Conservation (phyloP, 2,113 vertebrate species). For the Rynchops niger region DNA sequence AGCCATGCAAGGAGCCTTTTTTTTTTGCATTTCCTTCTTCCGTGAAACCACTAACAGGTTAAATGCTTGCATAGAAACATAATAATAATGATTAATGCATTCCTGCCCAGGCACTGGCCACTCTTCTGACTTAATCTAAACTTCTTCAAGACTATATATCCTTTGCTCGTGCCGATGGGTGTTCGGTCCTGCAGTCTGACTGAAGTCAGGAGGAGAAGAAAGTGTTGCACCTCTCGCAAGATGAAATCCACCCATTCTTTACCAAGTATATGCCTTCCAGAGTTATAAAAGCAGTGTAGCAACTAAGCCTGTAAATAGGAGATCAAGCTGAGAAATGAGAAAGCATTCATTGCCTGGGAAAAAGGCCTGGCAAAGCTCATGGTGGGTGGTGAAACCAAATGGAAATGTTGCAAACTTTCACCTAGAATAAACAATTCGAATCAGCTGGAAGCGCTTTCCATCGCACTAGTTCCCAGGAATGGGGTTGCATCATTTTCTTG, state of each 20-base stretch:
- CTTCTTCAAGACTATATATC: neutral
- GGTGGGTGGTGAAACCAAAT: constrained; percentile 55
- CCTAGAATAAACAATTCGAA: constrained; percentile 59
- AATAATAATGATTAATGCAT: neutral
- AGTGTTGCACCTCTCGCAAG: neutral
- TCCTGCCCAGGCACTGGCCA: neutral
- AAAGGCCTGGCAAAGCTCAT: constrained; percentile 23
- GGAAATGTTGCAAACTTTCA: constrained; percentile 65
- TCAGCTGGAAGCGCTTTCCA: constrained; percentile 52
- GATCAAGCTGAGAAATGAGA: constrained; percentile 27
- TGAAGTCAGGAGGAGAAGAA: neutral
- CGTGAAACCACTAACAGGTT: neutral
- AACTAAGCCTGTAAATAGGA: constrained; percentile 2
- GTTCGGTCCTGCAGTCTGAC: neutral
- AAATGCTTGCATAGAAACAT: constrained; percentile 15
- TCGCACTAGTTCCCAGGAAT: constrained; percentile 45
- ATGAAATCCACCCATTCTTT: neutral
- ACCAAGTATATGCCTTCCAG: neutral
- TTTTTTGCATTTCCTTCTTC: neutral
- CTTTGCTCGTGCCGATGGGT: neutral
- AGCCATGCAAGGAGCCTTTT: neutral
- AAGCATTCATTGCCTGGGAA: constrained; percentile 6
- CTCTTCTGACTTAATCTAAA: neutral
- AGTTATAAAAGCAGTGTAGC: neutral
- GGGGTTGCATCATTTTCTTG: constrained; percentile 46